A percentile compares a stretch with the other conserved stretches of the same genome.
phyloP scores from a whole-genome alignment of 1,140 invertebrate genomes.

The Philotrypesis tridentata region DNA sequence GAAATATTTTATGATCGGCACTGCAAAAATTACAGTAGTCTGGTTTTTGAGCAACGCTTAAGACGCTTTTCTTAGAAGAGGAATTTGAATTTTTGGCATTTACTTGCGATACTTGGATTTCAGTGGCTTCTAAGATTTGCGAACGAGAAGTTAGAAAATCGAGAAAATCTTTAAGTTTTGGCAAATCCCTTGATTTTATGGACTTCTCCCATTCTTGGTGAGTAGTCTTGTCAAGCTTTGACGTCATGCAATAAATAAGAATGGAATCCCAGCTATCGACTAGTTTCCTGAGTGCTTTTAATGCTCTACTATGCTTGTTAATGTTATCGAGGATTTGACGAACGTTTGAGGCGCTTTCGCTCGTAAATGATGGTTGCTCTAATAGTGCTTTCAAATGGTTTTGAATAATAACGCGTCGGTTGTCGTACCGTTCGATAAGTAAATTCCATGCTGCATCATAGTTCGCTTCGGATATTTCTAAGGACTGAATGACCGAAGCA shows the following conservation, averaged over 20 bases:
- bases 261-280: not conserved
- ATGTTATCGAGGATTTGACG: not conserved
- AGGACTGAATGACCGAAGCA: conserved; percentile 54
- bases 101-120: not conserved
- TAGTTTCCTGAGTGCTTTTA: not conserved
- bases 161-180: not conserved
- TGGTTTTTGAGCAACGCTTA: not conserved
- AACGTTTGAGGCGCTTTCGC: not conserved
- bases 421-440: conserved; percentile 63
- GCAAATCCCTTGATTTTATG: not conserved
- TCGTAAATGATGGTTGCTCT: conserved; percentile 51
- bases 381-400: conserved; percentile 60
- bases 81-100: no score
- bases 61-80: no score
- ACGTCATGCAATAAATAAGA: not conserved
- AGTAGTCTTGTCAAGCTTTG: not conserved
- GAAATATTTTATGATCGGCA: not conserved
- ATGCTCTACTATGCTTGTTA: not conserved
- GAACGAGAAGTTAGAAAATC: not conserved
- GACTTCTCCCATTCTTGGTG: not conserved
- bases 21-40: not conserved
- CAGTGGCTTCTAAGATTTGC: not conserved
- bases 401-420: conserved; percentile 61
- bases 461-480: conserved; percentile 61
- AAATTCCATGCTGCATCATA: conserved; percentile 62